Evolutionary conservation across 2,113 vertebrate genomes (phyloP).

Genomic region (Axis porcinus): DNA sequence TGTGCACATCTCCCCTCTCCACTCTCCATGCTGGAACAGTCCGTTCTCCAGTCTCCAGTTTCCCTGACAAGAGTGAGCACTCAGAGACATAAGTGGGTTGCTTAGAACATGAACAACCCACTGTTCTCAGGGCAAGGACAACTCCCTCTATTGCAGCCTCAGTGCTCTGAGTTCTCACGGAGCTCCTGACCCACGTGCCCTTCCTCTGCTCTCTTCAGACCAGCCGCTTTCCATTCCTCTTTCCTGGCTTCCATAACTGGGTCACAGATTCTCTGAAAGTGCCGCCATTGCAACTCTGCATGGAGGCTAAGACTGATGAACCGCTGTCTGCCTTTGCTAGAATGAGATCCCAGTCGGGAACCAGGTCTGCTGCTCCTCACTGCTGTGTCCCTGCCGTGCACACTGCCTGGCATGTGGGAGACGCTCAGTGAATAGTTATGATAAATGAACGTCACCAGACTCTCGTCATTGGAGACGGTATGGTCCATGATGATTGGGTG

Average conservation of each 20-base stretch:
- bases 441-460: not conserved
- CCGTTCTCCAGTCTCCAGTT: not conserved
- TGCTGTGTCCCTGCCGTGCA: not conserved
- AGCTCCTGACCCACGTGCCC: not conserved
- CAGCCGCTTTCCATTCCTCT: no score
- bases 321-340: not conserved
- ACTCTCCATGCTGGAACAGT: not conserved
- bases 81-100: not conserved
- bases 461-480: not conserved
- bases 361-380: not conserved
- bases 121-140: not conserved
- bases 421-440: not conserved
- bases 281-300: rapidly evolving
- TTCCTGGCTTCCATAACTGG: not conserved
- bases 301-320: no score
- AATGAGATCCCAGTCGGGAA: not conserved
- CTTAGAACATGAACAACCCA: not conserved
- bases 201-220: not conserved
- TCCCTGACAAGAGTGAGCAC: not conserved
- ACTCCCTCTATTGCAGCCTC: not conserved
- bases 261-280: not conserved
- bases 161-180: rapidly evolving
- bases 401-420: not conserved
- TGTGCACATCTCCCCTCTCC: not conserved
- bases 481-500: not conserved